Conservation (phyloP, 2,888 invertebrate genomes). For the Leuctra nigra region DNA sequence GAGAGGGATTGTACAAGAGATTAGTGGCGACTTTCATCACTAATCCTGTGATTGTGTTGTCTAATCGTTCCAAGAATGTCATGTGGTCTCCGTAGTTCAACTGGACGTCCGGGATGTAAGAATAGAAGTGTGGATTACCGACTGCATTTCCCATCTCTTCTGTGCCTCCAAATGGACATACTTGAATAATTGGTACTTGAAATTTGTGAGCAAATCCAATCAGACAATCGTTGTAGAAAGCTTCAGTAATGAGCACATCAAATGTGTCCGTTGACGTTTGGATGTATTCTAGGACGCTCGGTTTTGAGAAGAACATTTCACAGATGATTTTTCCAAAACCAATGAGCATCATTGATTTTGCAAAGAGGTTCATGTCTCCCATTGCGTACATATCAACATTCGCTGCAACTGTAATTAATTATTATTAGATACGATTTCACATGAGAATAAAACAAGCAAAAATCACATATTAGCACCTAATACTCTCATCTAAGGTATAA, state of each 20-base stretch:
- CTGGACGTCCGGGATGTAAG: slow-evolving; percentile 46
- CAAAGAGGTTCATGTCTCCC: background rate
- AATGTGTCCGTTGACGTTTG: slow-evolving; percentile 19
- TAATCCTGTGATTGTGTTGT: slow-evolving; percentile 40
- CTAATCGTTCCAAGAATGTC: slow-evolving; percentile 40
- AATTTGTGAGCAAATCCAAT: slow-evolving; percentile 24
- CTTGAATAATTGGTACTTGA: slow-evolving; percentile 33
- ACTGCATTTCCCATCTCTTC: slow-evolving; percentile 43
- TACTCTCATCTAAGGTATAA: too few species aligned
- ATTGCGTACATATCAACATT: background rate
- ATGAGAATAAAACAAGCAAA: too few species aligned
- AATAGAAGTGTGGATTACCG: slow-evolving; percentile 44
- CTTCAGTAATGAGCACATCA: slow-evolving; percentile 24
- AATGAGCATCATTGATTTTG: slow-evolving; percentile 7
- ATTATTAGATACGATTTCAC: too few species aligned
- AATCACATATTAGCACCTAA: too few species aligned
- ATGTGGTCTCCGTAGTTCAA: slow-evolving; percentile 43
- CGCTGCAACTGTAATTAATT: too few species aligned
- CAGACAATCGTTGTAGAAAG: slow-evolving; percentile 23
- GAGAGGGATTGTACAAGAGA: slow-evolving; percentile 17
- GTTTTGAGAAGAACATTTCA: background rate
- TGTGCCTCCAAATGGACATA: slow-evolving; percentile 43
- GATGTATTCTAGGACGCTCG: slow-evolving; percentile 14
- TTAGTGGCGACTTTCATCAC: background rate
- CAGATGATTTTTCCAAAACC: slow-evolving; percentile 3